These are phyloP conservation scores for Dolomedes plantarius DNA, from an alignment of 2,888 invertebrate species.

Conservation along the genomic window DNA sequence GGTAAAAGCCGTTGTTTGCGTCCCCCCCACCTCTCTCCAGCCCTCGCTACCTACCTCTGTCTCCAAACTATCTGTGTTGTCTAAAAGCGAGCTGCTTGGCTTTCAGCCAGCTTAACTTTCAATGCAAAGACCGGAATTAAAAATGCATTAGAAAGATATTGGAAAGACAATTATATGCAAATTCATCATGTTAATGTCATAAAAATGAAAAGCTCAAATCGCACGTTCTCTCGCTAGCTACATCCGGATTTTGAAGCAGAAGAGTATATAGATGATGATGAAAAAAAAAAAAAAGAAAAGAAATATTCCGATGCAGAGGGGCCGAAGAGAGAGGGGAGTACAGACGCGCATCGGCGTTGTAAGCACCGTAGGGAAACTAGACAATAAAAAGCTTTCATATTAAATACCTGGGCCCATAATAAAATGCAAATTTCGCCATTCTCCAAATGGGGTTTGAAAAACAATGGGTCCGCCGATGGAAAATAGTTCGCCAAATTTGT, in stretches of 20 bases:
- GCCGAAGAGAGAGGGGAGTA: not conserved
- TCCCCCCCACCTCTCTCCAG: not conserved
- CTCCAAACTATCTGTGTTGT: constrained; percentile 9
- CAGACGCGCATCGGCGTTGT: not conserved
- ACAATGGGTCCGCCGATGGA: constrained; percentile 36
- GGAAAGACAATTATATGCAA: constrained; percentile 72
- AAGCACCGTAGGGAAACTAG: constrained; percentile 15
- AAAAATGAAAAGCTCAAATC: constrained; percentile 65
- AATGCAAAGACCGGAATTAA: constrained; percentile 57
- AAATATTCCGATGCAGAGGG: not conserved
- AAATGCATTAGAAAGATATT: constrained; percentile 70
- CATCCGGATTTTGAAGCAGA: constrained; percentile 40
- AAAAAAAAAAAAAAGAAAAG: no score
- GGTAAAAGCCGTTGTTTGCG: not conserved
- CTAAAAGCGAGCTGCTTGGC: constrained; percentile 26
- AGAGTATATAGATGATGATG: constrained; percentile 13
- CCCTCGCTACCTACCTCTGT: not conserved
- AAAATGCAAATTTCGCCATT: constrained; percentile 68
- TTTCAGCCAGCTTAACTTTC: constrained; percentile 30
- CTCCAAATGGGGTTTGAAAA: constrained; percentile 36
- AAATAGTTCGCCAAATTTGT: constrained; percentile 44
- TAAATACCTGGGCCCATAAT: constrained; percentile 67
- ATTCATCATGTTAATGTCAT: constrained; percentile 71
- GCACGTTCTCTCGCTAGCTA: constrained; percentile 27
- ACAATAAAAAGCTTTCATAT: constrained; percentile 61